Percentiles rank a stretch among this genome's conserved stretches.
These are phyloP conservation scores for Clanis bilineata DNA, from an alignment of 2,888 invertebrate species.

Conservation along the genomic window DNA sequence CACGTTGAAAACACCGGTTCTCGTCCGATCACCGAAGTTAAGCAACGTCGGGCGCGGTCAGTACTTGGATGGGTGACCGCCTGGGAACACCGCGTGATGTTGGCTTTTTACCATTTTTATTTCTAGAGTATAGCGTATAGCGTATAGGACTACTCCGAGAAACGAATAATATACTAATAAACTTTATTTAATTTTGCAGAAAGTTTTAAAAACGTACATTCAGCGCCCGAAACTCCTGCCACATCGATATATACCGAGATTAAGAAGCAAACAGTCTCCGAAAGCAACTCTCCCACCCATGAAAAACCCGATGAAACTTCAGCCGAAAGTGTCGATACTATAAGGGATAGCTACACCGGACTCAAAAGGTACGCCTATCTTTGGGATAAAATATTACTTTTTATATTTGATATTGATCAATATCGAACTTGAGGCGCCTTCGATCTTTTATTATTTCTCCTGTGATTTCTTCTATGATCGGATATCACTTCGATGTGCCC, in stretches of 20 bases:
- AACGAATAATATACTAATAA: neutral
- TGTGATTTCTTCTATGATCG: too few species aligned
- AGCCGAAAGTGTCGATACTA: constrained; percentile 43
- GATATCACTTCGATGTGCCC: too few species aligned
- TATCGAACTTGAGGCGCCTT: too few species aligned
- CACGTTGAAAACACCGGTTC: constrained; percentile 75
- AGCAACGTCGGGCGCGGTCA: constrained; percentile 76
- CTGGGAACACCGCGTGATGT: constrained; percentile 57
- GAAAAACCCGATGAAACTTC: constrained; percentile 34
- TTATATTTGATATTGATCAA: too few species aligned
- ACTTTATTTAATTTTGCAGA: constrained; percentile 19
- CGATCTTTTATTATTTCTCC: too few species aligned
- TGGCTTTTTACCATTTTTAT: constrained; percentile 25
- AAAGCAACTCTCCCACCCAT: constrained; percentile 30
- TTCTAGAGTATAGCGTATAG: too few species aligned
- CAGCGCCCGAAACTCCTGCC: constrained; percentile 36
- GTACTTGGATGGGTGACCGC: constrained; percentile 79
- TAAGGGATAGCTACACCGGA: constrained; percentile 47
- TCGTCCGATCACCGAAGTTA: constrained; percentile 80
- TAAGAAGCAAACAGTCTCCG: constrained; percentile 32
- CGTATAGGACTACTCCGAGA: neutral
- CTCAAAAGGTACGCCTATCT: constrained; percentile 43
- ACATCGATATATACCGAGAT: constrained; percentile 36
- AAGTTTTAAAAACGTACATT: constrained; percentile 38
- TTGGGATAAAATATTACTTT: too few species aligned